Evolutionary conservation across 2,888 invertebrate genomes (phyloP).

Genomic region (Scaeva pyrastri): DNA sequence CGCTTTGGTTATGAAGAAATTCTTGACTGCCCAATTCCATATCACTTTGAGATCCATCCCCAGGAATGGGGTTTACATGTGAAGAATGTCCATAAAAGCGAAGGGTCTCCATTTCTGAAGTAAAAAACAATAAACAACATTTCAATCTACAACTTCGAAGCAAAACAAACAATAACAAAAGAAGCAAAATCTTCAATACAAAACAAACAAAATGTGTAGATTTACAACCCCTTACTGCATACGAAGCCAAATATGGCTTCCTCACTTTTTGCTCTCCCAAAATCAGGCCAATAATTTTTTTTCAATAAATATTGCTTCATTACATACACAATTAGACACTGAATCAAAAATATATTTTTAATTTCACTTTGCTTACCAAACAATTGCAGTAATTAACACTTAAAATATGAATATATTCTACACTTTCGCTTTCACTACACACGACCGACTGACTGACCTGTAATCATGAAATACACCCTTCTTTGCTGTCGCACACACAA

Average conservation of each 20-base stretch:
- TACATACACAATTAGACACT: background rate
- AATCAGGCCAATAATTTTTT: background rate
- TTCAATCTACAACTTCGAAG: background rate
- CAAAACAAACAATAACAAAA: background rate
- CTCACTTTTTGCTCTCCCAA: background rate
- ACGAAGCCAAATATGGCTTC: slow-evolving; percentile 7
- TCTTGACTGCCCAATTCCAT: slow-evolving; percentile 11
- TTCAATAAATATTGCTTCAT: background rate
- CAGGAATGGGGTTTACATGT: slow-evolving; percentile 13
- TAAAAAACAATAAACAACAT: background rate
- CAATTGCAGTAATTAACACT: background rate
- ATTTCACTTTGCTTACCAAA: background rate
- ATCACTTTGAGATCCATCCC: slow-evolving; percentile 7
- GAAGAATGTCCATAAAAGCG: slow-evolving; percentile 26
- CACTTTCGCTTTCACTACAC: background rate
- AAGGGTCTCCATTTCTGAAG: slow-evolving; percentile 16
- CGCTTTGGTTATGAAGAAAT: slow-evolving; percentile 6
- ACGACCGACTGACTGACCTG: background rate
- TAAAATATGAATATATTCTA: background rate
- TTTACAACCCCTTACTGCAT: background rate
- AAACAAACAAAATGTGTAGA: background rate
- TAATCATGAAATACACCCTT: background rate
- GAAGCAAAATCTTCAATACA: background rate
- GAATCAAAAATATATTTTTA: slow-evolving; percentile 1
- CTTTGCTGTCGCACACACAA: background rate